A percentile compares a stretch with the other conserved stretches of the same genome.
phyloP scores from a whole-genome alignment of 2,888 invertebrate genomes.

The Lithophane ornitopus region DNA sequence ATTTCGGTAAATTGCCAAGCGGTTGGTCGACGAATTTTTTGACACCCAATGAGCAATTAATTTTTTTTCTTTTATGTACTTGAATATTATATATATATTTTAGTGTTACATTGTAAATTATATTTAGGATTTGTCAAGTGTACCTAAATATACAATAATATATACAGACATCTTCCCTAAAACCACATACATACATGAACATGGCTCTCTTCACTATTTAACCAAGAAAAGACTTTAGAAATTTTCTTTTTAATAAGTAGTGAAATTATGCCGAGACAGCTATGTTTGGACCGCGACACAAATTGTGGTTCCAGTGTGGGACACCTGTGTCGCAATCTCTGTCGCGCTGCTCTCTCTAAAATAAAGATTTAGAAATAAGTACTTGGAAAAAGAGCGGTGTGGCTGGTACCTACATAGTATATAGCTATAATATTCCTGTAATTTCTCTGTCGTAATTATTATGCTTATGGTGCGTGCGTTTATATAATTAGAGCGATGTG shows the following conservation, averaged over 20 bases:
- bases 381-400: constrained; percentile 10
- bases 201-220: not conserved
- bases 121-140: no score
- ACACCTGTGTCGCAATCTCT: constrained; percentile 59
- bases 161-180: no score
- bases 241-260: constrained; percentile 47
- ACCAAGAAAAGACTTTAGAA: constrained; percentile 20
- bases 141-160: no score
- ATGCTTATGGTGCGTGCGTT: not conserved
- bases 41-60: not conserved
- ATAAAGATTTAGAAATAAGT: constrained; percentile 41
- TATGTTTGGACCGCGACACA: constrained; percentile 50
- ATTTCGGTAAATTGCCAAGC: not conserved
- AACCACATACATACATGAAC: not conserved
- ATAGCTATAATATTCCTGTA: not conserved
- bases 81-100: no score
- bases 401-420: not conserved
- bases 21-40: not conserved
- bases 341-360: constrained; percentile 35
- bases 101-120: no score
- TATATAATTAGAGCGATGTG: not conserved
- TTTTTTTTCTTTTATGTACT: no score
- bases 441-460: not conserved
- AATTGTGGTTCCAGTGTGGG: constrained; percentile 51
- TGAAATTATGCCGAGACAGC: constrained; percentile 48